Percentiles rank a stretch among this genome's conserved stretches.
phyloP scores from a whole-genome alignment of 2,888 invertebrate species.

The Sialis fuliginosa region DNA sequence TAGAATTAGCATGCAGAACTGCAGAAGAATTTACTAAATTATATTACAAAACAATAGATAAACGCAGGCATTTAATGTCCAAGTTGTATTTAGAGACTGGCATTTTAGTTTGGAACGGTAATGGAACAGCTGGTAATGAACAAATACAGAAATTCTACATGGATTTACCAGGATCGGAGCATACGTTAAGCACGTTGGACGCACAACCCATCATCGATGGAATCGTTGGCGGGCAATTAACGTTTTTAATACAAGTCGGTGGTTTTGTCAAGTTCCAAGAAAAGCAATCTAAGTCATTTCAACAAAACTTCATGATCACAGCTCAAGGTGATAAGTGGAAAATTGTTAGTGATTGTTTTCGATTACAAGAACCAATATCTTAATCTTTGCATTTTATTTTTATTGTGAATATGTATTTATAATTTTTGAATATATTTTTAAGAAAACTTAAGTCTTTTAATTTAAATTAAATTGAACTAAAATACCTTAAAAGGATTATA shows the following conservation, averaged over 20 bases:
- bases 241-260: slow-evolving; percentile 67
- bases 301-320: slow-evolving; percentile 75
- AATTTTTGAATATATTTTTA: too few species aligned
- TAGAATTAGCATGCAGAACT: slow-evolving; percentile 66
- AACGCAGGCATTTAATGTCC: slow-evolving; percentile 63
- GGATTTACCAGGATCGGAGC: slow-evolving; percentile 66
- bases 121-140: slow-evolving; percentile 60
- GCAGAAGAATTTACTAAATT: slow-evolving; percentile 80
- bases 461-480: too few species aligned
- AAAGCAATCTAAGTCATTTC: slow-evolving; percentile 46
- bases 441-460: too few species aligned
- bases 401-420: too few species aligned
- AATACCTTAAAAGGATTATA: too few species aligned
- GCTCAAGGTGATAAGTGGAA: slow-evolving; percentile 86
- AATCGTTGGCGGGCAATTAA: slow-evolving; percentile 58
- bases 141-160: slow-evolving; percentile 73
- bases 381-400: neutral
- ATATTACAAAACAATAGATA: slow-evolving; percentile 79
- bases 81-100: slow-evolving; percentile 72
- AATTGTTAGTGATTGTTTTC: slow-evolving; percentile 75
- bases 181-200: slow-evolving; percentile 61
- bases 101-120: slow-evolving; percentile 86
- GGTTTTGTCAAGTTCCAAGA: slow-evolving; percentile 62
- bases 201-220: slow-evolving; percentile 69
- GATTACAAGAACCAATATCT: slow-evolving; percentile 45